phyloP scores from a whole-genome alignment of 2,113 vertebrate genomes.

The Phaethornis superciliosus region DNA sequence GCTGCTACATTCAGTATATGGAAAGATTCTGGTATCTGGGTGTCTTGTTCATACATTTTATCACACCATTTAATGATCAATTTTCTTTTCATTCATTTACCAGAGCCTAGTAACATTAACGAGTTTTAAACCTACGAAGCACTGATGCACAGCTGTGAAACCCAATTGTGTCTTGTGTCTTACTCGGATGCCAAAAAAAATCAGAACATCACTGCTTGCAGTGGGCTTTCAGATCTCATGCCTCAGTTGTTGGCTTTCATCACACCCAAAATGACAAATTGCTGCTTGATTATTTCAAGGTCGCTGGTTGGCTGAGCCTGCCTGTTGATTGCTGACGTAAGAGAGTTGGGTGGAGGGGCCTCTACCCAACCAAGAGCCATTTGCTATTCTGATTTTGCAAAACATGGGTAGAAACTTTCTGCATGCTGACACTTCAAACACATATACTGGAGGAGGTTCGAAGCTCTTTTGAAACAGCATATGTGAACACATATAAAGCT shows the following conservation, averaged over 20 bases:
- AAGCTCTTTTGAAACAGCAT: background rate
- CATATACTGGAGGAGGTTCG: background rate
- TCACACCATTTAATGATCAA: conserved; percentile 52
- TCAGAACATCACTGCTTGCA: background rate
- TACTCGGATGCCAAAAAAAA: background rate
- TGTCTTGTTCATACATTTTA: conserved; percentile 51
- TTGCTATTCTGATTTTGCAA: background rate
- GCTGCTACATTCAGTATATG: background rate
- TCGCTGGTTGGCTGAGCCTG: background rate
- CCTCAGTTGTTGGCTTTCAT: background rate
- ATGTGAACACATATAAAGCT: background rate
- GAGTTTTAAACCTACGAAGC: background rate
- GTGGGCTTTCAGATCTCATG: background rate
- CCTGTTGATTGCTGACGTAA: background rate
- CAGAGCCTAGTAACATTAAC: conserved; percentile 28
- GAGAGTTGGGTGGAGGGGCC: background rate
- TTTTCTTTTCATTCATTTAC: conserved; percentile 57
- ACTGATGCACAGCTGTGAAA: background rate
- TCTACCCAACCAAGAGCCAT: background rate
- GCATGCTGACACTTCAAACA: background rate
- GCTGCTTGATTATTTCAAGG: background rate
- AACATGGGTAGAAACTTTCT: background rate
- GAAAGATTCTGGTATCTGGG: background rate
- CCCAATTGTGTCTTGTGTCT: background rate
- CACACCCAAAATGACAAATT: background rate